Base-by-base conservation (phyloP, 2,797 vertebrate species). In the Sebastes nivosus region DNA sequence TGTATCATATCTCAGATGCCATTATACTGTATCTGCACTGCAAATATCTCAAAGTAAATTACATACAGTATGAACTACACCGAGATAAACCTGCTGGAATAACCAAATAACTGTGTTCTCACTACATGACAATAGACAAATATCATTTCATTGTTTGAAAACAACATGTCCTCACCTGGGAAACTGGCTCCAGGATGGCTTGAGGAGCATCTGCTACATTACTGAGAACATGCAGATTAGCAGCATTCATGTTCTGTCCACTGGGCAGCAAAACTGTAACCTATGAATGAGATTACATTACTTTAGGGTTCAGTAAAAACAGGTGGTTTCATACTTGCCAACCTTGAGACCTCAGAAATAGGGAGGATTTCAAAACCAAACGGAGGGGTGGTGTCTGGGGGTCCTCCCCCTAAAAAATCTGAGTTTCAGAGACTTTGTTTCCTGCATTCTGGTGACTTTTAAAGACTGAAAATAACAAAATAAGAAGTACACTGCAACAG, bases 231-330 rank as follows among this genome's bases (percentile, higher is more conserved):
- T 97, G 96, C 70, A 98, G 94, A 81, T 97, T 97, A 82, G 96
- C 96, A 61, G 96, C 88, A 30, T 97, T 97, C 96, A 97, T 96
- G 91, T 97, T 97, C 91, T 97, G 97, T 73, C 96, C 95, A 59
- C 97, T 96, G 54, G 97, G 97, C 81, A 98, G 94, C 90, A 98
- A 92, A 77, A 97, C 97, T 0, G 97, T 97, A 78, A 98, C 97
- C 97, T 98, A 24, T 1, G 4, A 73, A 69, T 3, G 13, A 84
- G 18, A 82, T 34, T 11, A 6, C 25, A 52, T 14, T 7, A 5
- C 3, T 75, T 73, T 30, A n/a, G 5, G 9, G 4, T 52, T 80
- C 4, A 42, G 5, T 29, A 12, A 69, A 54, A 72, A 24, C 50
- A 54, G 4, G 0, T 4, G 16, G 6, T n/a, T 14, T 16, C 16